Evolutionary conservation across 2,888 invertebrate species (phyloP).

Genomic region (Eilema griseolum): DNA sequence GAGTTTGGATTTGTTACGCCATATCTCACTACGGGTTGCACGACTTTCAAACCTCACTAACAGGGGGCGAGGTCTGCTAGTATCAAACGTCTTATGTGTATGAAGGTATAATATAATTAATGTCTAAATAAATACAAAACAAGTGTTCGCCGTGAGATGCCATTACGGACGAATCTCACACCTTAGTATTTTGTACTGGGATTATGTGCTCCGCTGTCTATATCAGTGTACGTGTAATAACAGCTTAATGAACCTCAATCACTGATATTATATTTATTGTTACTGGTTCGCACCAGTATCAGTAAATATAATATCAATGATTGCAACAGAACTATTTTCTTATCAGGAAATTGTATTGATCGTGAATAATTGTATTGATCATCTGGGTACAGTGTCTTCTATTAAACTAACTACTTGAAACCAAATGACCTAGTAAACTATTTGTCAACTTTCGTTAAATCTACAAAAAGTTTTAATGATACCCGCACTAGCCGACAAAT

Average conservation of each 20-base stretch:
- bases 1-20: too few relatives aligned
- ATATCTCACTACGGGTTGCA: too few relatives aligned
- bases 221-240: constrained; percentile 33
- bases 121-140: constrained; percentile 71
- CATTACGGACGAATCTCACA: constrained; percentile 37
- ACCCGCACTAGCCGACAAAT: too few relatives aligned
- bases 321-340: constrained; percentile 10
- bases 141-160: constrained; percentile 56
- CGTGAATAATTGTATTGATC: background rate
- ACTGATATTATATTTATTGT: too few relatives aligned
- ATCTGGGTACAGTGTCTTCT: background rate
- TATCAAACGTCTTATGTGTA: constrained; percentile 82
- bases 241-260: constrained; percentile 22
- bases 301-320: too few relatives aligned
- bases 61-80: too few relatives aligned
- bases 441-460: too few relatives aligned
- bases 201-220: constrained; percentile 80
- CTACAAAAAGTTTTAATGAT: too few relatives aligned
- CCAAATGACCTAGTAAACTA: too few relatives aligned
- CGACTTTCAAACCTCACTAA: too few relatives aligned
- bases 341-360: constrained; percentile 19
- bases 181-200: constrained; percentile 75
- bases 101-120: constrained; percentile 70
- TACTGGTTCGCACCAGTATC: too few relatives aligned
- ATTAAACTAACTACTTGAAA: too few relatives aligned